A percentile compares a stretch with the other conserved stretches of the same genome.
phyloP scores from a whole-genome alignment of 1,140 invertebrate species.

The Manduca sexta region DNA sequence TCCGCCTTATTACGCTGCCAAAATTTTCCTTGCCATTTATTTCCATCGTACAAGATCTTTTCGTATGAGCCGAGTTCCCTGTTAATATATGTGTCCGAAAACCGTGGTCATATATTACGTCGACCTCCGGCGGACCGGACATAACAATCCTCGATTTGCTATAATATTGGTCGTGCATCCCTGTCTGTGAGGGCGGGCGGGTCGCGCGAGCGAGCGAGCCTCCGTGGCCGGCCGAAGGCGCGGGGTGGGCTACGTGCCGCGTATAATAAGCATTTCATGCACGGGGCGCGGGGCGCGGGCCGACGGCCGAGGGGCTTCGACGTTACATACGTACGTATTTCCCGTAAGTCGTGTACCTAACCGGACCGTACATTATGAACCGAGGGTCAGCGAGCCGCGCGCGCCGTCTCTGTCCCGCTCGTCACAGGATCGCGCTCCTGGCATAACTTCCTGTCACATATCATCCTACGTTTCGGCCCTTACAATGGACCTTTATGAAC shows the following conservation, averaged over 20 bases:
- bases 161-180: conserved; percentile 68
- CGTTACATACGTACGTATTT: conserved; percentile 65
- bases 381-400: conserved; percentile 67
- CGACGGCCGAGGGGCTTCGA: conserved; percentile 50
- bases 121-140: conserved; percentile 72
- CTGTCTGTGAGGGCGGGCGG: conserved; percentile 32
- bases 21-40: conserved; percentile 75
- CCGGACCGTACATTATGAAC: conserved; percentile 74
- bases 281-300: conserved; percentile 47
- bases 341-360: conserved; percentile 72
- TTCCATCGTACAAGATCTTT: conserved; percentile 72
- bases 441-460: conserved; percentile 68
- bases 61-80: conserved; percentile 72
- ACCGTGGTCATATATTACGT: conserved; percentile 73
- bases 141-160: conserved; percentile 74
- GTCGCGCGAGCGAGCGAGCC: conserved; percentile 44
- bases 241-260: conserved; percentile 67
- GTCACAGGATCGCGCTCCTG: conserved; percentile 37
- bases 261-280: conserved; percentile 76
- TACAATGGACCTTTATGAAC: conserved; percentile 47
- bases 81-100: conserved; percentile 75
- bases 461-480: conserved; percentile 36
- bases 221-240: conserved; percentile 29
- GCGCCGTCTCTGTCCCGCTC: conserved; percentile 58
- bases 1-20: conserved; percentile 65